Percentiles rank a stretch among this genome's conserved stretches.
phyloP scores from a whole-genome alignment of 2,797 vertebrate genomes.

The Sebastes hopkinsi region DNA sequence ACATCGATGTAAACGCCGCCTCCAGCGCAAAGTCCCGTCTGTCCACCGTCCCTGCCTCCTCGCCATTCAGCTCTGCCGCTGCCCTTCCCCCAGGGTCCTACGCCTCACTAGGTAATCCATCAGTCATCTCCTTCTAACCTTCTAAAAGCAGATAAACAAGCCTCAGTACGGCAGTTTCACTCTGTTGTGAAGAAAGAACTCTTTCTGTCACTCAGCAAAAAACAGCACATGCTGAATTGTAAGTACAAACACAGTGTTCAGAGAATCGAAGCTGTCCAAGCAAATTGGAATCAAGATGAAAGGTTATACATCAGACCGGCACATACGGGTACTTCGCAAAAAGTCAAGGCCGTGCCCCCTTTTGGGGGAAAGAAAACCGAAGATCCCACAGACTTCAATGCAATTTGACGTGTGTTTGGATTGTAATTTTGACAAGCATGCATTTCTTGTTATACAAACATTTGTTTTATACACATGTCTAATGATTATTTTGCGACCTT shows the following conservation, averaged over 20 bases:
- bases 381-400: too few species aligned
- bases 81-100: constrained; percentile 96
- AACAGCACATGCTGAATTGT: background rate
- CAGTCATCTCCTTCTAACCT: background rate
- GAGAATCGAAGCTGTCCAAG: background rate
- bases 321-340: too few species aligned
- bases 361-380: too few species aligned
- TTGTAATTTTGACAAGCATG: too few species aligned
- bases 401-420: too few species aligned
- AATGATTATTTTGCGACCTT: too few species aligned
- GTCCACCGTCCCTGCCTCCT: constrained; percentile 83
- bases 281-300: background rate
- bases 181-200: background rate
- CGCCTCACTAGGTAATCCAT: constrained; percentile 93
- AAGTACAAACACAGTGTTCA: background rate
- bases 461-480: too few species aligned
- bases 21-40: constrained; percentile 95
- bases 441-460: too few species aligned
- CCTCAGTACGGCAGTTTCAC: too few species aligned
- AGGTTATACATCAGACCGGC: background rate
- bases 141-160: background rate
- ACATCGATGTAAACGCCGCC: constrained; percentile 96
- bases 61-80: constrained; percentile 92
- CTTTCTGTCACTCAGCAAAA: background rate
- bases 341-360: too few species aligned